Percentiles rank a stretch among this genome's conserved stretches.
phyloP scores from a whole-genome alignment of 2,113 vertebrate genomes.

The Vanacampus margaritifer region DNA sequence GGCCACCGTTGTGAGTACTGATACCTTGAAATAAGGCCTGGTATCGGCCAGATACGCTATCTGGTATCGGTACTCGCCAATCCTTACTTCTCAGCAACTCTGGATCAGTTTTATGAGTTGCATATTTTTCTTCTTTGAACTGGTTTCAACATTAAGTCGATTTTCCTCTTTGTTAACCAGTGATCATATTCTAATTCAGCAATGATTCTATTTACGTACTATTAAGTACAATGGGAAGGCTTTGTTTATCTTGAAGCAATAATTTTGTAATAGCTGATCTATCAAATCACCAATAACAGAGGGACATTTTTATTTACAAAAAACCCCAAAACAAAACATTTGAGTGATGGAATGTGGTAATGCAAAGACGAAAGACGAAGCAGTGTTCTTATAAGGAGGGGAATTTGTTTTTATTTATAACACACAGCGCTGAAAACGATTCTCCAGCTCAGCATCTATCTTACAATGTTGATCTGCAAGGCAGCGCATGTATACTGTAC shows the following conservation, averaged over 20 bases:
- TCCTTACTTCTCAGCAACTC: too few species aligned
- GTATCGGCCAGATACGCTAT: too few species aligned
- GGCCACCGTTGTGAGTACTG: too few species aligned
- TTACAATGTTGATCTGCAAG: conserved; percentile 81
- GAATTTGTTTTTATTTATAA: conserved; percentile 76
- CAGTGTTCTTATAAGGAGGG: conserved; percentile 69
- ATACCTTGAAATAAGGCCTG: too few species aligned
- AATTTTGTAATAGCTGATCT: too few species aligned
- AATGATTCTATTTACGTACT: not conserved
- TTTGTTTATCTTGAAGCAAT: too few species aligned
- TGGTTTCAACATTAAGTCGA: not conserved
- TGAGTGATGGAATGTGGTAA: not conserved
- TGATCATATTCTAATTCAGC: not conserved
- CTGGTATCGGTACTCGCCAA: too few species aligned
- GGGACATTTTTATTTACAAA: not conserved
- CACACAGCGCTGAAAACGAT: conserved; percentile 72
- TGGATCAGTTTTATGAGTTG: too few species aligned
- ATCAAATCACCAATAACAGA: too few species aligned
- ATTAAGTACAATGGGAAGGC: not conserved
- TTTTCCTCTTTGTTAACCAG: not conserved
- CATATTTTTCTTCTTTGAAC: not conserved
- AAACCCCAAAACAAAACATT: not conserved
- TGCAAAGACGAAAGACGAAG: conserved; percentile 19
- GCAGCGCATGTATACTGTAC: conserved; percentile 76
- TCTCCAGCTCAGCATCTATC: conserved; percentile 72